phyloP scores from a whole-genome alignment of 1,140 invertebrate species.

The Tribolium madens region DNA sequence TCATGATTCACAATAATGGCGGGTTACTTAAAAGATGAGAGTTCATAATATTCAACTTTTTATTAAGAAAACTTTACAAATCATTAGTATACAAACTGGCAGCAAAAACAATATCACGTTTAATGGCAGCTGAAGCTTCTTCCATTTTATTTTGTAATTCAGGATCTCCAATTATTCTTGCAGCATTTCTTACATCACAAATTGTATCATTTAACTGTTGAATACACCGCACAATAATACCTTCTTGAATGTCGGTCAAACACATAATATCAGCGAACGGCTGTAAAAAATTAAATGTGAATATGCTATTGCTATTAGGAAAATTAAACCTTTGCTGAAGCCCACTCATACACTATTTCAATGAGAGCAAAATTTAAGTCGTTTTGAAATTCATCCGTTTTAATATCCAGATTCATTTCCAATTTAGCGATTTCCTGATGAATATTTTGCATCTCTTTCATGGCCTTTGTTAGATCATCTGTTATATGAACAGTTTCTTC shows the following conservation, averaged over 20 bases:
- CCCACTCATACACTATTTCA: slow-evolving; percentile 97
- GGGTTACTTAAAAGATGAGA: no score
- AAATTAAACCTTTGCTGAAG: slow-evolving; percentile 78
- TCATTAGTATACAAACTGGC: slow-evolving; percentile 90
- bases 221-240: slow-evolving; percentile 97
- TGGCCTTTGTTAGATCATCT: slow-evolving; percentile 63
- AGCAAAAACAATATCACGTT: slow-evolving; percentile 98
- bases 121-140: slow-evolving; percentile 92
- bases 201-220: slow-evolving; percentile 95
- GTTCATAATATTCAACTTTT: no score
- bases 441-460: slow-evolving; percentile 68
- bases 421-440: slow-evolving; percentile 63
- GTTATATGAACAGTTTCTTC: slow-evolving; percentile 49
- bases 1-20: no score
- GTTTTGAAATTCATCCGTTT: slow-evolving; percentile 69
- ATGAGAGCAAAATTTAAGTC: slow-evolving; percentile 92
- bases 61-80: neutral
- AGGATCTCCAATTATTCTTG: slow-evolving; percentile 92
- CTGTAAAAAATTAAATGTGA: slow-evolving; percentile 66
- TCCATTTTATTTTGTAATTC: slow-evolving; percentile 95
- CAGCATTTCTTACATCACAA: slow-evolving; percentile 92
- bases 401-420: slow-evolving; percentile 70
- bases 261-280: slow-evolving; percentile 94
- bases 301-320: no score
- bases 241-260: slow-evolving; percentile 95